phyloP scores from a whole-genome alignment of 2,888 invertebrate species.

The Dastarcus helophoroides region DNA sequence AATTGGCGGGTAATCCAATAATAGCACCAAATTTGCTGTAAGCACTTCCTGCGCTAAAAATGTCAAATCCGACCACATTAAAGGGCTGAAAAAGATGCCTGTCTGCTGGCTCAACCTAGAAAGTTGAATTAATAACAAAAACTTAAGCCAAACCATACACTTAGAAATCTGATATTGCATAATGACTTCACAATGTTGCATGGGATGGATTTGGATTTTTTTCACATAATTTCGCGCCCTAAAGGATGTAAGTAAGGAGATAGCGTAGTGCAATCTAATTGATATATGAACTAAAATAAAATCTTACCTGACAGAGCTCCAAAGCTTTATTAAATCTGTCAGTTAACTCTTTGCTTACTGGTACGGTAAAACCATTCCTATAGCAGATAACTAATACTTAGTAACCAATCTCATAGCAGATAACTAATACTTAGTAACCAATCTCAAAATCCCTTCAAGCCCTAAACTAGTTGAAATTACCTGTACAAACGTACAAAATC shows the following conservation, averaged over 20 bases:
- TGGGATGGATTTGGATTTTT: too few relatives aligned
- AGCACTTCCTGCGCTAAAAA: conserved; percentile 54
- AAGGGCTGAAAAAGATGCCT: conserved; percentile 50
- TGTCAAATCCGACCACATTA: conserved; percentile 60
- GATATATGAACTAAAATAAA: background rate
- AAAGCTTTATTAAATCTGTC: conserved; percentile 46
- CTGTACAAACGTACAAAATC: conserved; percentile 53
- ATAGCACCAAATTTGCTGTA: conserved; percentile 46
- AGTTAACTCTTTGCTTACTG: conserved; percentile 41
- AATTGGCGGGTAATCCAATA: conserved; percentile 66
- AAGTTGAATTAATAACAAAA: conserved; percentile 9
- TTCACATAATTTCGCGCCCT: too few relatives aligned
- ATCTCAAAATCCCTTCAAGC: too few relatives aligned
- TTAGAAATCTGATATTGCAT: too few relatives aligned
- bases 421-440: conserved; percentile 11
- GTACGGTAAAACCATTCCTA: conserved; percentile 50
- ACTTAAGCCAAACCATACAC: too few relatives aligned
- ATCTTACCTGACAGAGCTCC: conserved; percentile 42
- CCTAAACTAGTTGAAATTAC: conserved; percentile 41
- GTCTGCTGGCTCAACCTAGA: conserved; percentile 38
- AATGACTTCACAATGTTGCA: too few relatives aligned
- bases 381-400: conserved; percentile 20
- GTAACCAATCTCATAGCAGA: too few relatives aligned
- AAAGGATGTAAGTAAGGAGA: too few relatives aligned
- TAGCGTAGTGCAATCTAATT: conserved; percentile 3